Evolutionary conservation across 1,140 invertebrate species (phyloP).

Genomic region (Anastrepha ludens): DNA sequence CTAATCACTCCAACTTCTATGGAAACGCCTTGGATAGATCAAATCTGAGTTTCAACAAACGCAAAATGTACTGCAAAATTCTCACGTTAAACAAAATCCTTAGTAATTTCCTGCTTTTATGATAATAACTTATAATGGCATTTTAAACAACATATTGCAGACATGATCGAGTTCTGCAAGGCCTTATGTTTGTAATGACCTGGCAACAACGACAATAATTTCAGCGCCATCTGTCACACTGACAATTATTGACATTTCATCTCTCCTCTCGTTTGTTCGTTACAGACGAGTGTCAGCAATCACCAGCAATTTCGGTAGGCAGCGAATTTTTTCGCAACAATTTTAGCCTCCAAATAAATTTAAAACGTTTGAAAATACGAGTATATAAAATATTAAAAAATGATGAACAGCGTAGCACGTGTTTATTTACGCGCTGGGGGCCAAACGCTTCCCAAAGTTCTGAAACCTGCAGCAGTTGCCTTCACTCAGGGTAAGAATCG

Average conservation of each 20-base stretch:
- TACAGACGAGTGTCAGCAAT: background rate
- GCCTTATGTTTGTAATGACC: too few species aligned
- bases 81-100: too few species aligned
- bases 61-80: too few species aligned
- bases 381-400: constrained; percentile 54
- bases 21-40: too few species aligned
- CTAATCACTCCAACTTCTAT: too few species aligned
- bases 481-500: constrained; percentile 72
- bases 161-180: too few species aligned
- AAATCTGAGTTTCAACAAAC: too few species aligned
- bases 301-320: constrained; percentile 19
- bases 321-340: constrained; percentile 38
- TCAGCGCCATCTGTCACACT: background rate
- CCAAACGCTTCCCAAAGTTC: constrained; percentile 77
- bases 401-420: constrained; percentile 81
- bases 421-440: constrained; percentile 79
- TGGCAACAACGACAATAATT: too few species aligned
- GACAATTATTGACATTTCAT: background rate
- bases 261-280: background rate
- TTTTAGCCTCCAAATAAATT: constrained; percentile 12
- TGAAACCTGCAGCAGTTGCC: constrained; percentile 75
- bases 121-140: too few species aligned
- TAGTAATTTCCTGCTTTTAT: too few species aligned
- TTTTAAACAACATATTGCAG: too few species aligned
- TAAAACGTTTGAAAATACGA: background rate